These are phyloP conservation scores for Torymus auratus DNA, from an alignment of 2,888 invertebrate genomes.

Conservation along the genomic window DNA sequence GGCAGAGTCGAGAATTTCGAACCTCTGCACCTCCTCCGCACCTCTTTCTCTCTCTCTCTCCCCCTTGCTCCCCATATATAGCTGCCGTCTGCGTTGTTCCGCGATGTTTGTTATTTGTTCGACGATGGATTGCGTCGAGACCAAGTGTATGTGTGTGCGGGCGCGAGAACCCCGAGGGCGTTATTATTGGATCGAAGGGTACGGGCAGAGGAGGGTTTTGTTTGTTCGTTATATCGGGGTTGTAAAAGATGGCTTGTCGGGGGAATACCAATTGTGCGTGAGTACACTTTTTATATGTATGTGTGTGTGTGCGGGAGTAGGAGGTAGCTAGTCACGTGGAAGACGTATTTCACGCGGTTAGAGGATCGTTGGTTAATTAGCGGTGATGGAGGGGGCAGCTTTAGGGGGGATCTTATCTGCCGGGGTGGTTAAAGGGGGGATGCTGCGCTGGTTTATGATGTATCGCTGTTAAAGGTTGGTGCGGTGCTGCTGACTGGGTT, in stretches of 20 bases:
- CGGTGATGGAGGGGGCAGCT: not conserved
- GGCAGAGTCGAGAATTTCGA: slow-evolving; percentile 11
- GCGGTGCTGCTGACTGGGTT: no score
- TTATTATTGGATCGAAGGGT: slow-evolving; percentile 38
- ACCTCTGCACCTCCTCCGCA: slow-evolving; percentile 7
- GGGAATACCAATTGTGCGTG: slow-evolving; percentile 29
- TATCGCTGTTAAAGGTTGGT: not conserved
- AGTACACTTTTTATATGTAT: not conserved
- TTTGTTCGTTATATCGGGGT: not conserved
- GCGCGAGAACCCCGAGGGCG: slow-evolving; percentile 3
- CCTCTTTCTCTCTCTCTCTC: no score
- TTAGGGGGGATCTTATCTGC: not conserved
- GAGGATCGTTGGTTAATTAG: not conserved
- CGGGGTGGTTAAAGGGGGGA: not conserved
- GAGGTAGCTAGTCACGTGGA: not conserved
- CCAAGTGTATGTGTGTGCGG: not conserved
- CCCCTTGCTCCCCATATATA: no score
- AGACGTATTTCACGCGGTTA: slow-evolving; percentile 15
- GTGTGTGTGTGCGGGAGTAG: not conserved
- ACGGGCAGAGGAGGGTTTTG: no score
- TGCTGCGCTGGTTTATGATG: not conserved
- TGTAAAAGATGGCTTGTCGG: not conserved
- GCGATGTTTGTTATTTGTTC: slow-evolving; percentile 47
- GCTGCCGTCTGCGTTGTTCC: no score
- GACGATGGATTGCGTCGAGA: slow-evolving; percentile 40